These are phyloP conservation scores for Potorous gilbertii DNA, from an alignment of 2,797 vertebrate genomes.

Conservation along the genomic window DNA sequence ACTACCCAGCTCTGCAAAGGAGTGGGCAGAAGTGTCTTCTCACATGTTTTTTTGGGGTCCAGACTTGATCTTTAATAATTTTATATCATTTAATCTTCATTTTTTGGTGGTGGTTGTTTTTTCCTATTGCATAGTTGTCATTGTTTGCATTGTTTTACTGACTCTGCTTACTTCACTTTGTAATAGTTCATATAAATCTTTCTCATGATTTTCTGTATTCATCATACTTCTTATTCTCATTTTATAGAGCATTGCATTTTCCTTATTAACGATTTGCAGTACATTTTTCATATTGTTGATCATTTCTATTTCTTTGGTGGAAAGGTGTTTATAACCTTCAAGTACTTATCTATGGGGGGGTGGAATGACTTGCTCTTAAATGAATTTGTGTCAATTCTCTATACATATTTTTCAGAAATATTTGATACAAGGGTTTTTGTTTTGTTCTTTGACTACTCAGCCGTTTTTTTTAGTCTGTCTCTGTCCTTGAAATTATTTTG, in stretches of 20 bases:
- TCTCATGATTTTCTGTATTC: not conserved
- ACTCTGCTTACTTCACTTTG: not conserved
- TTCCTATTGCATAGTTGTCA: not conserved
- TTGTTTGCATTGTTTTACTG: not conserved
- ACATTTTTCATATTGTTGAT: not conserved
- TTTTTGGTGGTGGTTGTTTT: not conserved
- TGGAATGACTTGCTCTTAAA: not conserved
- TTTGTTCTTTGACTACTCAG: not conserved
- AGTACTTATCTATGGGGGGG: not conserved
- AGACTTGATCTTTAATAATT: not conserved
- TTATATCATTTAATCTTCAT: not conserved
- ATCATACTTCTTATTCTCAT: not conserved
- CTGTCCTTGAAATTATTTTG: not conserved
- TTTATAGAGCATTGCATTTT: not conserved
- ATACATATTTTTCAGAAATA: not conserved
- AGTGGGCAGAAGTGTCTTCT: not conserved
- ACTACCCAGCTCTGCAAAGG: not conserved
- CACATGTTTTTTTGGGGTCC: not conserved
- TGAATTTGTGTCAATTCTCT: not conserved
- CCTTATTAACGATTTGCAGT: not conserved
- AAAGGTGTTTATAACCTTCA: not conserved
- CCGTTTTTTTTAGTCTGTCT: not conserved
- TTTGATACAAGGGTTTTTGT: not conserved
- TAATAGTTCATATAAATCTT: not conserved
- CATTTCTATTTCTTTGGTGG: not conserved